A percentile compares a stretch with the other conserved stretches of the same genome.
Conservation (phyloP, 2,113 vertebrate genomes). For the Chrysemys picta region DNA sequence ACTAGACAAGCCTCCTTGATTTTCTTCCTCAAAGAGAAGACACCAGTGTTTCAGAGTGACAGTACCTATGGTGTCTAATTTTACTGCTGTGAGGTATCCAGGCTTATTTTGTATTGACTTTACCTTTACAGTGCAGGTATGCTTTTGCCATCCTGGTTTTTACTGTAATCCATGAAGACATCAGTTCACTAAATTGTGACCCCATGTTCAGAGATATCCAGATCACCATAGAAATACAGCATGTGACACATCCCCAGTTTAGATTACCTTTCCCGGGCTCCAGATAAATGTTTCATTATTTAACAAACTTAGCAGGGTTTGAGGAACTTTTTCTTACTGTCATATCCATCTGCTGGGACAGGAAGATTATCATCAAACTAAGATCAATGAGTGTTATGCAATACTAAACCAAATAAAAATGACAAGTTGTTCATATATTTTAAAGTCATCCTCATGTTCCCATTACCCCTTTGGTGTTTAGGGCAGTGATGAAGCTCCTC, state of each 20-base stretch:
- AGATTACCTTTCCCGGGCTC: background rate
- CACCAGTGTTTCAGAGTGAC: background rate
- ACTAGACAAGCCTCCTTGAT: background rate
- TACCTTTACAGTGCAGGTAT: conserved; percentile 5
- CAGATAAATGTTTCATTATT: background rate
- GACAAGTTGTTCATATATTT: background rate
- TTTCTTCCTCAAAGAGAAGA: background rate
- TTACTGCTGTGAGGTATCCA: background rate
- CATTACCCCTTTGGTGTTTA: too few species aligned
- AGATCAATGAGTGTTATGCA: background rate
- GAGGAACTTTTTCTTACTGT: background rate
- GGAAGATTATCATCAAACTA: background rate
- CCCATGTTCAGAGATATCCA: background rate
- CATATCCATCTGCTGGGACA: background rate
- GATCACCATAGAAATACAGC: background rate
- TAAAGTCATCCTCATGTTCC: too few species aligned
- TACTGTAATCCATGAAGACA: background rate
- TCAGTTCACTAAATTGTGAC: background rate
- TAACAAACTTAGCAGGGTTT: background rate
- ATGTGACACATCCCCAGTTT: background rate
- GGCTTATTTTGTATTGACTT: background rate
- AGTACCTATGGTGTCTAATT: background rate
- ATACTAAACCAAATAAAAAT: background rate
- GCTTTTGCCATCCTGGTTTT: background rate
- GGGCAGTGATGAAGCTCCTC: too few species aligned